These are phyloP conservation scores for Palythoa grandiflora DNA, from an alignment of 92 coral and sea anemone species.

Conservation along the genomic window DNA sequence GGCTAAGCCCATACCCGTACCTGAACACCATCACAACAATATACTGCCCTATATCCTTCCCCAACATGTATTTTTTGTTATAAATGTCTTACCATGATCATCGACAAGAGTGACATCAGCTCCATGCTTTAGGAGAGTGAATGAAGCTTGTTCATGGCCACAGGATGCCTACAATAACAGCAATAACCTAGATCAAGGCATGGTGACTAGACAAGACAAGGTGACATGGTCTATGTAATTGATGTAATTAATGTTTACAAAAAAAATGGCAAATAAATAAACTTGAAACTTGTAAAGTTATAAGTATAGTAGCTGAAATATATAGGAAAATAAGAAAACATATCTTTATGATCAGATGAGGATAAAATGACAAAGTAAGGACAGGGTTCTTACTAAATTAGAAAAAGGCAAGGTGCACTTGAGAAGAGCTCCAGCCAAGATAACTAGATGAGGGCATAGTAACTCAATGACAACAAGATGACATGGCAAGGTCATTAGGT, in stretches of 20 bases:
- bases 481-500: background rate
- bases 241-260: background rate
- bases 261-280: no score
- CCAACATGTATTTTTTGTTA: background rate
- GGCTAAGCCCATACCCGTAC: background rate
- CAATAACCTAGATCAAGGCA: background rate
- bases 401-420: background rate
- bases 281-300: no score
- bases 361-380: no score
- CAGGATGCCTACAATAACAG: constrained; percentile 76
- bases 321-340: no score
- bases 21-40: background rate
- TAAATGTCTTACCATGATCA: constrained; percentile 73
- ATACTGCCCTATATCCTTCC: background rate
- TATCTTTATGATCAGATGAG: no score
- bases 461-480: background rate
- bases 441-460: no score
- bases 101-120: constrained; percentile 95
- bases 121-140: constrained; percentile 80
- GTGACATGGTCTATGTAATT: background rate
- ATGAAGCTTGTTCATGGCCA: constrained; percentile 80
- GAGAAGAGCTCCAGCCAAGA: background rate
- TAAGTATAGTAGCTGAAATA: no score
- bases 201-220: background rate
- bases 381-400: no score